These are phyloP conservation scores for Oryctolagus cuniculus DNA, from an alignment of 2,113 vertebrate species.

Conservation along the genomic window mOryCun1.1 NC_091436.1:169785001-169785500, in stretches of 20 bases:
- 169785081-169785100: slow-evolving; percentile 65
- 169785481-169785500: slow-evolving; percentile 75
- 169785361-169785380: slow-evolving; percentile 75
- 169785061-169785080: slow-evolving; percentile 60
- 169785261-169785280: slow-evolving; percentile 62
- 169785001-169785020: slow-evolving; percentile 63
- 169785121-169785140: slow-evolving; percentile 70
- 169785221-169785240: slow-evolving; percentile 54
- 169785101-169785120: slow-evolving; percentile 68
- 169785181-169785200: slow-evolving; percentile 79
- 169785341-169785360: slow-evolving; percentile 67
- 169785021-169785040: slow-evolving; percentile 69
- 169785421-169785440: slow-evolving; percentile 69
- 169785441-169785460: slow-evolving; percentile 59
- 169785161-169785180: slow-evolving; percentile 69
- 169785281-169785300: slow-evolving; percentile 64
- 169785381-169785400: slow-evolving; percentile 71
- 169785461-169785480: slow-evolving; percentile 80
- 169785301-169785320: slow-evolving; percentile 63
- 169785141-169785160: slow-evolving; percentile 72
- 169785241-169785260: slow-evolving; percentile 44
- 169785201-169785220: slow-evolving; percentile 75
- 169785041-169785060: slow-evolving; percentile 75
- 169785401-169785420: slow-evolving; percentile 74
- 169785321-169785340: slow-evolving; percentile 70